Evolutionary conservation across 2,888 invertebrate species (phyloP).

Genomic region (Lobophora halterata): DNA sequence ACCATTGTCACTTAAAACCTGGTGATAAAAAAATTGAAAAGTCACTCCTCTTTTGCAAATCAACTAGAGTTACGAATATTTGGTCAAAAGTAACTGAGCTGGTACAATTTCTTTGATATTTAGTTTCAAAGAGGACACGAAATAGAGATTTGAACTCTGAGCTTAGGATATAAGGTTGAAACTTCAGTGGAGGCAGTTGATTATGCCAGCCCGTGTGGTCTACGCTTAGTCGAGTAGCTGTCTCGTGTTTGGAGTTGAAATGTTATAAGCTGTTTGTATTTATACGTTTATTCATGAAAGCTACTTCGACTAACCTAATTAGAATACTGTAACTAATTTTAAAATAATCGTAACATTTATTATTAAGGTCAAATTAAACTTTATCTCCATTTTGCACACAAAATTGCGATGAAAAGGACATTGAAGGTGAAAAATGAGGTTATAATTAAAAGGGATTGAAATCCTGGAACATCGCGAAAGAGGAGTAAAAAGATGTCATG

Average conservation of each 20-base stretch:
- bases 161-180: constrained; percentile 11
- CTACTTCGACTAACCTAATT: constrained; percentile 9
- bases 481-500: constrained; percentile 35
- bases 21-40: constrained; percentile 15
- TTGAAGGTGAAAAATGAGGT: constrained; percentile 2
- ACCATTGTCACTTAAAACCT: constrained; percentile 12
- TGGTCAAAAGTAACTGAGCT: constrained; percentile 35
- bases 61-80: constrained; percentile 35
- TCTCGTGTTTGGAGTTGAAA: constrained; percentile 33
- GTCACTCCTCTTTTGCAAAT: constrained; percentile 44
- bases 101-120: constrained; percentile 38
- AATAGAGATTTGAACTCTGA: constrained; percentile 13
- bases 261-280: constrained; percentile 22
- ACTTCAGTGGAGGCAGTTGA: constrained; percentile 5
- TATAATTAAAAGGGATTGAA: constrained; percentile 24
- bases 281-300: constrained; percentile 11
- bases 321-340: constrained; percentile 6
- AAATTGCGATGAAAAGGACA: constrained; percentile 1
- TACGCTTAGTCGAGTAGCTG: constrained; percentile 28
- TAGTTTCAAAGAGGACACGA: constrained; percentile 19
- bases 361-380: constrained; percentile 7
- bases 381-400: constrained; percentile 16
- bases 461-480: constrained; percentile 20
- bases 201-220: constrained; percentile 31
- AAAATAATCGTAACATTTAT: constrained; percentile 1